Base-by-base conservation (phyloP, 1,140 invertebrate genomes). In the Magallana angulata region DNA sequence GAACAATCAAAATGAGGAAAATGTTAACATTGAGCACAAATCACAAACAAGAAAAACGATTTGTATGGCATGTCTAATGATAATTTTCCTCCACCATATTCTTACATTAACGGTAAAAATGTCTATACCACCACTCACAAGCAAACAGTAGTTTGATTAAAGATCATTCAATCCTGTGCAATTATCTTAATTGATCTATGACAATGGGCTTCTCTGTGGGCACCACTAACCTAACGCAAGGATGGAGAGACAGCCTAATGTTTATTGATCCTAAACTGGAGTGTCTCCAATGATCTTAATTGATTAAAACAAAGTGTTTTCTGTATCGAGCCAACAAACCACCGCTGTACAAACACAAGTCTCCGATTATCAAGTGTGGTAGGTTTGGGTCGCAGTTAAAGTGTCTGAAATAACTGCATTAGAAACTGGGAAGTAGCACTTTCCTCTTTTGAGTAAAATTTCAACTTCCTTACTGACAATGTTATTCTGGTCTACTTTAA, bases 261-360 rank as follows among this genome's bases (percentile, higher is more conserved):
- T 30, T 30, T 76, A 76, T 76, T 76, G 68, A 76, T 76, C 24
- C 68, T 12, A 76, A 18, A 76, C 9, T 30, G 68, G 24, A 76
- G 68, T 76, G 68, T 76, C 68, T 76, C 68, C 68, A 24, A 76
- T 76, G 24, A 76, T 76, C 68, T 76, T 76, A 76, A 76, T 76
- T 76, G 68, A 76, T 76, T 76, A 76, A 76, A 76, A 76, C 68
- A 76, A 76, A 76, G 68, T 76, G 68, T 76, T 76, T 76, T 76
- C 68, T 76, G 68, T 76, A 76, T 76, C 12, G 18, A 76, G 68
- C 68, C 36, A 11, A 76, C 14, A 30, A 76, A 76, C 68, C 24
- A 76, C 68, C 36, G 68, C 24, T 76, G 68, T 30, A 76, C 68
- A 76, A 76, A 76, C 9, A 76, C 9, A n/a, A n/a, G 60, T 12